phyloP scores from a whole-genome alignment of 1,140 invertebrate genomes.

The Zaprionus ghesquierei region DNA sequence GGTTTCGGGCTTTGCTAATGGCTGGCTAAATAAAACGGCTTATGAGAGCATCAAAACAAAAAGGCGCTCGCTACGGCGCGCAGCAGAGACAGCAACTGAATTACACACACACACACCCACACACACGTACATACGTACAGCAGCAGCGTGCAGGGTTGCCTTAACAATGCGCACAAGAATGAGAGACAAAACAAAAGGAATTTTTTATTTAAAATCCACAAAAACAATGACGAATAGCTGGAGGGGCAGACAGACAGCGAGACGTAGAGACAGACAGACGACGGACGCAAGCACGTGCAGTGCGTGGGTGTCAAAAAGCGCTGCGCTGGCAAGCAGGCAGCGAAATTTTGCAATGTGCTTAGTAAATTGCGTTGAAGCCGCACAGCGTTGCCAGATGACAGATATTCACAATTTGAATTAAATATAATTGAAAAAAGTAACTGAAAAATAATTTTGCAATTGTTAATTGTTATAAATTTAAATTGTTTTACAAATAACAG shows the following conservation, averaged over 20 bases:
- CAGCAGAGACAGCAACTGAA: slow-evolving; percentile 26
- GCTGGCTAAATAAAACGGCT: slow-evolving; percentile 22
- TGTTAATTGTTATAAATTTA: not conserved
- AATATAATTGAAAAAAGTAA: not conserved
- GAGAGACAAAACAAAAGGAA: slow-evolving; percentile 60
- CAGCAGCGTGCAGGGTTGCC: slow-evolving; percentile 14
- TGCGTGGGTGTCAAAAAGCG: slow-evolving; percentile 33
- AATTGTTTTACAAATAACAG: not conserved
- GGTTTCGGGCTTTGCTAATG: slow-evolving; percentile 40
- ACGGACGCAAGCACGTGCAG: not conserved
- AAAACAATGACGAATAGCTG: slow-evolving; percentile 29
- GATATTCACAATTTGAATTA: not conserved
- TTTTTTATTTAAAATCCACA: slow-evolving; percentile 56
- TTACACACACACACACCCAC: too few species aligned
- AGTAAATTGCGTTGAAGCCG: not conserved
- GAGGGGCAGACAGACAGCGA: slow-evolving; percentile 3
- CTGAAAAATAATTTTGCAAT: not conserved
- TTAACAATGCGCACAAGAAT: slow-evolving; percentile 51
- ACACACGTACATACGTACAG: too few species aligned
- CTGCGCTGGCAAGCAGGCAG: slow-evolving; percentile 28
- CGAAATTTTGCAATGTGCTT: slow-evolving; percentile 28
- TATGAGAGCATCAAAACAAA: slow-evolving; percentile 77
- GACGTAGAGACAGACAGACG: not conserved
- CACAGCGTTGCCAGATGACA: slow-evolving; percentile 52
- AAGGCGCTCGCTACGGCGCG: slow-evolving; percentile 27